Percentiles rank a stretch among this genome's conserved stretches.
Conservation (phyloP, 2,113 vertebrate genomes). For the Podarcis cretensis region DNA sequence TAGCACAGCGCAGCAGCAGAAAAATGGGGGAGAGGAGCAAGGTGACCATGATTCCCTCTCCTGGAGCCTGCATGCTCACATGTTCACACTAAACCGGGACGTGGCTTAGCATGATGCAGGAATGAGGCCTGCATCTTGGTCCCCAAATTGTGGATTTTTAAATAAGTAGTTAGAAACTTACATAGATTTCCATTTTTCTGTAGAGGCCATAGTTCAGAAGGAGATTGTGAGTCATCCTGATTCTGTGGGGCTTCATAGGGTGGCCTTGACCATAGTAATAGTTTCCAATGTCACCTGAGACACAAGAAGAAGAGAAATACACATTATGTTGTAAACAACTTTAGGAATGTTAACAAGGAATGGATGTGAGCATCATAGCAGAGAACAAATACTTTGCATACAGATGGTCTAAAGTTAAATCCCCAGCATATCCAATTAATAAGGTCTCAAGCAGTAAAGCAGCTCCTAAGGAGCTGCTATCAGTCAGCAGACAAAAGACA, state of each 20-base stretch:
- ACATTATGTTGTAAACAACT: rapidly evolving
- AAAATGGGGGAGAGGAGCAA: too few species aligned
- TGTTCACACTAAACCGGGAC: too few species aligned
- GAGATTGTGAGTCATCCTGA: constrained; percentile 98
- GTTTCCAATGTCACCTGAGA: constrained; percentile 94
- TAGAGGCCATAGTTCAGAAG: constrained; percentile 98
- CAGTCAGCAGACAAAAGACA: background rate
- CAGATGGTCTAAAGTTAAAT: background rate
- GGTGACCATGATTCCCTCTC: too few species aligned
- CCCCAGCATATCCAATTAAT: background rate
- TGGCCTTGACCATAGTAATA: constrained; percentile 99
- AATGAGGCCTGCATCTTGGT: too few species aligned
- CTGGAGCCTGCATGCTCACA: too few species aligned
- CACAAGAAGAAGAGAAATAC: constrained; percentile 19
- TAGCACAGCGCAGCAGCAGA: too few species aligned
- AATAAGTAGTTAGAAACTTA: constrained; percentile 73
- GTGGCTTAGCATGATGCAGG: too few species aligned
- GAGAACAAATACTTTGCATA: background rate
- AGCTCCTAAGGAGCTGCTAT: too few species aligned
- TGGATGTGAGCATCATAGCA: background rate
- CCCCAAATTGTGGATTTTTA: background rate
- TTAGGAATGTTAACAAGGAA: background rate
- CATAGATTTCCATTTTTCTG: constrained; percentile 99
- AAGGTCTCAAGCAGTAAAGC: background rate
- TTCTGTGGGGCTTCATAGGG: constrained; percentile 98